Base-by-base conservation (phyloP, 2,888 invertebrate species). In the Coecobrya sp. region DNA sequence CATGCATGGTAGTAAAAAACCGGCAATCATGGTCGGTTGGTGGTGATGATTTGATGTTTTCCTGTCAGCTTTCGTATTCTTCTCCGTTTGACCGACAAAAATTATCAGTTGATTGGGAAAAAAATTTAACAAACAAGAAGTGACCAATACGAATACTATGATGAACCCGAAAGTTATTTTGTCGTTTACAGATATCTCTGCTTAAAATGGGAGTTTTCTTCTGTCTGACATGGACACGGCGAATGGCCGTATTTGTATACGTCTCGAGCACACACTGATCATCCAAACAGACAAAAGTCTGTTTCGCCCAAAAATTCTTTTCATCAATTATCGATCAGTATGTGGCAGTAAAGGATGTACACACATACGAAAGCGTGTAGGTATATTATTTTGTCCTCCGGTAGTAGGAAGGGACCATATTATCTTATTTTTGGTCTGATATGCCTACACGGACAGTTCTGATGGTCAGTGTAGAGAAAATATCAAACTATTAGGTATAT, bases 251-350 rank as follows among this genome's bases (percentile, higher is more conserved):
- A 76, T 7, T 30, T 16, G 25, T 82, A 25, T 11, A 84, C 11
- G 55, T 82, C 52, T 19, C 7, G 79, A 22, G 16, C n/a, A 81
- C 59, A 59, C 5, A 30, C n/a, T 59, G 70, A 81, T 82, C 86
- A 81, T 81, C 25, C 70, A 86, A 86, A 82, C 84, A 70, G 92
- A 92, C 88, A 76, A 89, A 76, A 85, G 25, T 87, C n/a, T 68
- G 92, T 89, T 92, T 92, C 92, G 92, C 89, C 92, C 92, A 92
- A 89, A 92, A 88, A 88, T 89, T 92, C 92, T 76, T 89, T 92
- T 85, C 88, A 89, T 92, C 92, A 92, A 89, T 89, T 92, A 89
- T 89, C 86, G 89, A 92, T 89, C 87, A 91, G 91, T 91, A 91
- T 91, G 91, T 87, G 91, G 91, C 84, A 90, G 76, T 22, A 81